Conservation (phyloP, 2,888 invertebrate species). For the Drosophila affinis region DNA sequence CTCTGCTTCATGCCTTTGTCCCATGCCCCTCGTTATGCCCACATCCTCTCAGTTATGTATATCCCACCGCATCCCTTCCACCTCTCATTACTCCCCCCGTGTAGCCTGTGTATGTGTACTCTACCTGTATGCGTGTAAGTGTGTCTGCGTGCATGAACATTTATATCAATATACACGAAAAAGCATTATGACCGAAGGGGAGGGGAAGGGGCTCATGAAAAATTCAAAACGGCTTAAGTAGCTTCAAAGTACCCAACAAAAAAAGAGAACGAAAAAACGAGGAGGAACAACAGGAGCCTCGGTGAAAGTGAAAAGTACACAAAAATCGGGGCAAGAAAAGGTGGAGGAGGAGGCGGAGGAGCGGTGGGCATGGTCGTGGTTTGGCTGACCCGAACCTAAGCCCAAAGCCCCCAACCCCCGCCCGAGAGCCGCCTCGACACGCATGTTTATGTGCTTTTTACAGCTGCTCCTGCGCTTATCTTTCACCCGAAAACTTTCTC, state of each 20-base stretch:
- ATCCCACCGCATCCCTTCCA: not conserved
- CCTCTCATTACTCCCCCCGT: constrained; percentile 11
- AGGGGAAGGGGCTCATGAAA: constrained; percentile 68
- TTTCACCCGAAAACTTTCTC: constrained; percentile 35
- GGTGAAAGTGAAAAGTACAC: constrained; percentile 59
- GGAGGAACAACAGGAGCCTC: constrained; percentile 21
- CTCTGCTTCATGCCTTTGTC: too few species aligned
- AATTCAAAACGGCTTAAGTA: constrained; percentile 77
- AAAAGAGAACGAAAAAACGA: constrained; percentile 44
- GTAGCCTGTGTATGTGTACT: not conserved
- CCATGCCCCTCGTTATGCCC: too few species aligned
- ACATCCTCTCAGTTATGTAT: not conserved
- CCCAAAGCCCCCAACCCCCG: not conserved
- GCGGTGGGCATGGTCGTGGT: not conserved
- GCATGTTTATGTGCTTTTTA: constrained; percentile 76
- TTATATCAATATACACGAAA: constrained; percentile 71
- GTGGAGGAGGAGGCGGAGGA: not conserved
- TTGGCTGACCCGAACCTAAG: constrained; percentile 28
- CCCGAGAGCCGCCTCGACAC: constrained; percentile 49
- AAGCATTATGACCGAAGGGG: constrained; percentile 61
- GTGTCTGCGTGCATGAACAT: constrained; percentile 48
- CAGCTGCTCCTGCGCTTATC: constrained; percentile 71
- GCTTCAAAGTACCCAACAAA: constrained; percentile 62
- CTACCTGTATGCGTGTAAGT: not conserved
- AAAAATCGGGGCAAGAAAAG: constrained; percentile 30